Evolutionary conservation across 2,888 invertebrate genomes (phyloP).

Genomic region (Phragmatobia fuliginosa): DNA sequence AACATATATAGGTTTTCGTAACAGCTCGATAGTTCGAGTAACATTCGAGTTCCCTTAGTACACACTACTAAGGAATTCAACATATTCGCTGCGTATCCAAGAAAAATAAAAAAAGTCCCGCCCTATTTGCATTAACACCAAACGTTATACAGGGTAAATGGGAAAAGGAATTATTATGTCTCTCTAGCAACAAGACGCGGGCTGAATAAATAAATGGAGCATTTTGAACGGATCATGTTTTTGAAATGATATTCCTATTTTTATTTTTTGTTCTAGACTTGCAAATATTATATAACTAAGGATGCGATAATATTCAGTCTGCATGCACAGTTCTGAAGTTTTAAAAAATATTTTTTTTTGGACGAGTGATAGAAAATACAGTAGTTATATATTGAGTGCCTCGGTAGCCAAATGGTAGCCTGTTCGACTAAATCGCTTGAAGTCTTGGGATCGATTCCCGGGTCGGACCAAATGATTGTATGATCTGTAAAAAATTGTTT

Average conservation of each 20-base stretch:
- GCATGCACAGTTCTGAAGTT: no score
- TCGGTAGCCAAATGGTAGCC: no score
- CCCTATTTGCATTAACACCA: slow-evolving; percentile 51
- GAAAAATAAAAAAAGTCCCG: slow-evolving; percentile 36
- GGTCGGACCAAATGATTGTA: no score
- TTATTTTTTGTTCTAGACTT: neutral
- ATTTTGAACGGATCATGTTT: neutral
- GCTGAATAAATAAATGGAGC: slow-evolving; percentile 31
- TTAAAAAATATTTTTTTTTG: no score
- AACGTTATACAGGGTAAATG: slow-evolving; percentile 44
- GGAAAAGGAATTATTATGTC: slow-evolving; percentile 47
- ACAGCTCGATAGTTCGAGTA: neutral
- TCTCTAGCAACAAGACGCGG: slow-evolving; percentile 33
- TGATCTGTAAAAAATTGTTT: no score
- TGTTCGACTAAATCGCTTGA: no score
- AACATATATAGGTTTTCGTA: no score
- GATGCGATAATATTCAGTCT: neutral
- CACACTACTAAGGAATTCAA: slow-evolving; percentile 13
- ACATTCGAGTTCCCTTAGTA: slow-evolving; percentile 31
- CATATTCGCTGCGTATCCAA: slow-evolving; percentile 22
- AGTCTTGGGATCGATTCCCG: no score
- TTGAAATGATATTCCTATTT: neutral
- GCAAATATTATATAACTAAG: neutral
- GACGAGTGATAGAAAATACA: no score
- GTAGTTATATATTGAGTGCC: no score